phyloP scores from a whole-genome alignment of 2,888 invertebrate species.

The Ypsolopha scabrella region DNA sequence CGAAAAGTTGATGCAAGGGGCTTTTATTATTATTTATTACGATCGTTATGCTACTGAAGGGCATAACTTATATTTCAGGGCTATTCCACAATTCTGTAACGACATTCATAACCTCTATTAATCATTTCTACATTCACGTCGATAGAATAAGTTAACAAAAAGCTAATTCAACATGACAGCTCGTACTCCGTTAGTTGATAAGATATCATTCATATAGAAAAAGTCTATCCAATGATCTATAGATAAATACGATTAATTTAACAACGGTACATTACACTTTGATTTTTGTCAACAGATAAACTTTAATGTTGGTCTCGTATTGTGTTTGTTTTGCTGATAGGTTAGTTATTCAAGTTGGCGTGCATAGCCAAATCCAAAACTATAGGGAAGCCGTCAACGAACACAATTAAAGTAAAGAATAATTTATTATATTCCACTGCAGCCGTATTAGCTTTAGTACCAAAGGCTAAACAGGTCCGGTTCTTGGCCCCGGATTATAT shows the following conservation, averaged over 20 bases:
- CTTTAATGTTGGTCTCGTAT: background rate
- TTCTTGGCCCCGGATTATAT: conserved; percentile 13
- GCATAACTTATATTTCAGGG: background rate
- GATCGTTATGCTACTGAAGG: background rate
- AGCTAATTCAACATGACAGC: conserved; percentile 2
- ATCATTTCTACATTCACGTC: background rate
- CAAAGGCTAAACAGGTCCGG: conserved; percentile 1
- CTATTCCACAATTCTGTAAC: background rate
- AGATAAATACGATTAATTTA: conserved; percentile 23
- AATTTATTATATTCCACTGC: no score
- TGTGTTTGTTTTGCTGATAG: no score
- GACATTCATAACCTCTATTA: no score
- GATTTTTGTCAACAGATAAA: conserved; percentile 7
- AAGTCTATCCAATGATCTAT: background rate
- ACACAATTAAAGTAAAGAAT: no score
- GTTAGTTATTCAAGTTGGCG: no score
- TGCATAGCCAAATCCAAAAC: no score
- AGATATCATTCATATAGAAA: conserved; percentile 29
- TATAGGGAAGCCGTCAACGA: no score
- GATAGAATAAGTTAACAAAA: background rate
- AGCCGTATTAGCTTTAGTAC: no score
- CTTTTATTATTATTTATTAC: no score
- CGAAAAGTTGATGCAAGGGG: no score
- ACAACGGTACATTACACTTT: conserved; percentile 20
- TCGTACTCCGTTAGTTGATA: conserved; percentile 10